Base-by-base conservation (phyloP, 1,140 invertebrate genomes). In the Drosophila prosaltans region DNA sequence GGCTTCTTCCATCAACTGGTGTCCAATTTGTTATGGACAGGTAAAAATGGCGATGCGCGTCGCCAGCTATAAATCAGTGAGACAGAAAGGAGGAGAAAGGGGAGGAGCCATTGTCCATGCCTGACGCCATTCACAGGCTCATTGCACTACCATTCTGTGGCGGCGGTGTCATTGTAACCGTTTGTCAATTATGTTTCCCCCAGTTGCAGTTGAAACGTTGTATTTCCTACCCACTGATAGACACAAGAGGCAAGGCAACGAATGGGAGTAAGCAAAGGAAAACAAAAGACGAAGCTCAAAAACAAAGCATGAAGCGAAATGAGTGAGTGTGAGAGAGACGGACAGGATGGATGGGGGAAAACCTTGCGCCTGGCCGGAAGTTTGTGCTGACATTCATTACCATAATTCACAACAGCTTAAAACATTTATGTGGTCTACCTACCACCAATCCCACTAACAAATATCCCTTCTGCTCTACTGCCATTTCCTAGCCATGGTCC, bases 321-420 rank as follows among this genome's bases (percentile, higher is more conserved):
- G 5, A 40, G 36, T 24, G 32, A 36, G 3, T 36, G 36, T 21
- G 16, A 5, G 62, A 10, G 39, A 28, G 26, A 57, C 4, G 6
- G 9, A 24, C 43, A 64, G 57, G 11, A 58, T 24, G 30, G 66
- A 16, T 16, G 28, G 2, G 4, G 28, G 45, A 21, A 51, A 51
- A 51, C 45, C 21, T 51, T 51, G 21, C 45, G 45, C 30, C 62
- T 59, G 62, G 65, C 58, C 83, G 83, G 80, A 88, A 88, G 84
- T 88, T 88, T 89, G 85, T 62, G 78, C 85, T 90, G 84, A 89
- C 84, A 89, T 89, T 89, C 81, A 89, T 89, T 89, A 89, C 85
- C 84, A 89, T 89, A 89, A 89, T 78, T 85, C 81, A 89, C 84
- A 89, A 89, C 85, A 89, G 84, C 84, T 88, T 88, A 83, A 89